These are phyloP conservation scores for Myodes glareolus DNA, from an alignment of 2,113 vertebrate genomes.

Conservation along the genomic window DNA sequence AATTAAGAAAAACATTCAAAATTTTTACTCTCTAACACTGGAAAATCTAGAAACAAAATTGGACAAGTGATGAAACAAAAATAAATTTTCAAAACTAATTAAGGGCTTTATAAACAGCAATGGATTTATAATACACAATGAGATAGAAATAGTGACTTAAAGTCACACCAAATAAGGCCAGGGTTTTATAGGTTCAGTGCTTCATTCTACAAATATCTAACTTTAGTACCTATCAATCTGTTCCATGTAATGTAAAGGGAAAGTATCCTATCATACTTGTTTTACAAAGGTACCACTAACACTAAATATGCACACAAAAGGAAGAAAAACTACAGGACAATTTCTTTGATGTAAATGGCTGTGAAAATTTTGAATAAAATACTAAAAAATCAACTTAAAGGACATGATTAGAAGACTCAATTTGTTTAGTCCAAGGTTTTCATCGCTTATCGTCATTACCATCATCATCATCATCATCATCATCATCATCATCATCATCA, in stretches of 20 bases:
- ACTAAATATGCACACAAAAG: neutral
- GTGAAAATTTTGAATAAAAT: neutral
- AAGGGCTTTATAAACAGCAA: neutral
- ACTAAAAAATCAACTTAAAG: neutral
- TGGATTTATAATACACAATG: neutral
- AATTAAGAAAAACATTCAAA: neutral
- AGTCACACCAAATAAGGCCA: neutral
- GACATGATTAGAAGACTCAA: neutral
- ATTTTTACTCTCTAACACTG: neutral
- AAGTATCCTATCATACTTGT: neutral
- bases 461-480: no score
- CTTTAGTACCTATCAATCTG: neutral
- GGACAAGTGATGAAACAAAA: neutral
- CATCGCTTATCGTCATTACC: neutral
- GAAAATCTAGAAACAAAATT: neutral
- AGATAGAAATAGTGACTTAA: neutral
- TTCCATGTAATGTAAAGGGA: neutral
- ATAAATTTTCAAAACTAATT: neutral
- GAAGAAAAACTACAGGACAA: neutral
- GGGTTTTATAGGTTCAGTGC: neutral
- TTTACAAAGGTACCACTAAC: neutral
- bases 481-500: no score
- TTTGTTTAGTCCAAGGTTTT: neutral
- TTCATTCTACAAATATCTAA: neutral
- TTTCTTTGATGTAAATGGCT: neutral